These are phyloP conservation scores for Trissoscelio sp. DNA, from an alignment of 2,888 invertebrate genomes.

Conservation along the genomic window DNA sequence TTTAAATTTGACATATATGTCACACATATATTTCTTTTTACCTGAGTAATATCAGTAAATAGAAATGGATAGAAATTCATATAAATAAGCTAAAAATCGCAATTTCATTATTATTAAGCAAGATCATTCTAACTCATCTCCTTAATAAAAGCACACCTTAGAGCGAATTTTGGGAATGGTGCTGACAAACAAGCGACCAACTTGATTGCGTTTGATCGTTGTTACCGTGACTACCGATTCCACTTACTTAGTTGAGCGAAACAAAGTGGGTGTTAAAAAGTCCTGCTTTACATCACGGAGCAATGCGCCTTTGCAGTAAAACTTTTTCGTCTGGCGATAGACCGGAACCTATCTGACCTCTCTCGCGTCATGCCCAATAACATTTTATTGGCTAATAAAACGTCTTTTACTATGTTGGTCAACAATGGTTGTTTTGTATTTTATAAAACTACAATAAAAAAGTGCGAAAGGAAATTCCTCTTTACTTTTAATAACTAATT, in stretches of 20 bases:
- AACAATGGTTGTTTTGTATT: conserved; percentile 48
- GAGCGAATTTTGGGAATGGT: conserved; percentile 30
- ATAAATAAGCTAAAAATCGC: no score
- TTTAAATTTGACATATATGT: no score
- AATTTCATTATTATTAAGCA: no score
- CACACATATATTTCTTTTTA: no score
- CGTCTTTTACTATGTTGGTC: conserved; percentile 55
- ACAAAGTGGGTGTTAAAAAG: conserved; percentile 59
- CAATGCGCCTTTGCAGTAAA: conserved; percentile 48
- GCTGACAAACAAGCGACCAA: conserved; percentile 33
- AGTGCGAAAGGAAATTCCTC: conserved; percentile 32
- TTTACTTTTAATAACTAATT: conserved; percentile 26
- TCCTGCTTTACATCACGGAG: conserved; percentile 30
- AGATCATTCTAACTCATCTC: no score
- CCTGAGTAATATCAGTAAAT: no score
- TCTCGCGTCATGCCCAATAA: conserved; percentile 60
- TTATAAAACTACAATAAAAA: conserved; percentile 47
- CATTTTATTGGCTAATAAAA: conserved; percentile 64
- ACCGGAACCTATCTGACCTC: conserved; percentile 40
- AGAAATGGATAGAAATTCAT: no score
- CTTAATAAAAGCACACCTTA: no score
- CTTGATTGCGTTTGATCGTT: conserved; percentile 78
- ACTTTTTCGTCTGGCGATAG: conserved; percentile 42
- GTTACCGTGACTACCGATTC: conserved; percentile 78
- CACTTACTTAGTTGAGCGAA: conserved; percentile 27